A percentile compares a stretch with the other conserved stretches of the same genome.
Evolutionary conservation across 1,140 invertebrate species (phyloP).

Genomic region (Meloidogyne exigua): DNA sequence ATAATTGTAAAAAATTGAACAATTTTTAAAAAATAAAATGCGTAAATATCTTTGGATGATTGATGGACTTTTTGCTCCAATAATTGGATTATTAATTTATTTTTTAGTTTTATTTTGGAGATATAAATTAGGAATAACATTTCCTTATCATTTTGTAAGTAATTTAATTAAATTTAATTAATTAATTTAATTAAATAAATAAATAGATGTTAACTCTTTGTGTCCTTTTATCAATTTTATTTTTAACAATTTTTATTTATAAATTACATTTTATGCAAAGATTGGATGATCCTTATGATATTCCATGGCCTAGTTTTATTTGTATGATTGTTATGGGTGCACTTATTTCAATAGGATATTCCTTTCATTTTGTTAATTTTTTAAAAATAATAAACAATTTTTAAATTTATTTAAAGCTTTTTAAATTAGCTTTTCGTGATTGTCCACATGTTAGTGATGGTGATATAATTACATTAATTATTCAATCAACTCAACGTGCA

Average conservation of each 20-base stretch:
- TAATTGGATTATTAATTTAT: constrained; percentile 2
- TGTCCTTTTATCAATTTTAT: background rate
- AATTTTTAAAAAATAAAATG: background rate
- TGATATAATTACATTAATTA: background rate
- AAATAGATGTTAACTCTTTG: background rate
- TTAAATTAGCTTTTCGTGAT: constrained; percentile 5
- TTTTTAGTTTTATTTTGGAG: constrained; percentile 5
- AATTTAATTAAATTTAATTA: no score
- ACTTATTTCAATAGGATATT: background rate
- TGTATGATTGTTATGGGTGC: background rate
- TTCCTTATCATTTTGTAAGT: background rate
- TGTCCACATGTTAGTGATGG: constrained; percentile 4
- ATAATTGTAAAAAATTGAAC: no score
- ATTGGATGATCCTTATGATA: background rate
- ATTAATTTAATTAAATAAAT: no score
- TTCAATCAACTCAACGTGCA: background rate
- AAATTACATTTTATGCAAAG: background rate
- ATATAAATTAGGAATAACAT: background rate
- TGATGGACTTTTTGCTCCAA: constrained; percentile 1
- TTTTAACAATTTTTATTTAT: background rate
- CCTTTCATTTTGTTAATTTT: background rate
- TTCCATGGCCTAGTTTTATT: constrained; percentile 4
- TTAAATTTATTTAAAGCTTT: background rate
- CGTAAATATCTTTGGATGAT: background rate
- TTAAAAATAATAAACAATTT: background rate